phyloP scores from a whole-genome alignment of 2,888 invertebrate genomes.

The Falcaria lacertinaria region DNA sequence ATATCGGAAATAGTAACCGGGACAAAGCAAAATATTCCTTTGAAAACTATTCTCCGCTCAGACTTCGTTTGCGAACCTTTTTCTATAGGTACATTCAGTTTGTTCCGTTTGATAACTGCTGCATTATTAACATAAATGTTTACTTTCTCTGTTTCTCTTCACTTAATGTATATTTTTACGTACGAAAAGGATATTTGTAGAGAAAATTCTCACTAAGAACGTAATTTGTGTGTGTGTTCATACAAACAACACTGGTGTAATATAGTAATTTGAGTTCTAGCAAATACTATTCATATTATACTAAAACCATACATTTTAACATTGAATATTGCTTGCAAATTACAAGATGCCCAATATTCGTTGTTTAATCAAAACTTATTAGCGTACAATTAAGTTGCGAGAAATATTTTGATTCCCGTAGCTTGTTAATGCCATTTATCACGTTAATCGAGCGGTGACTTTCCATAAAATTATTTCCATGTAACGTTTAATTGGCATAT shows the following conservation, averaged over 20 bases:
- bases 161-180: not conserved
- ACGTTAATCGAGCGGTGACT: not conserved
- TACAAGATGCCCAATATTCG: too few species aligned
- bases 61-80: conserved; percentile 46
- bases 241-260: too few species aligned
- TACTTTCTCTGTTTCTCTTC: conserved; percentile 7
- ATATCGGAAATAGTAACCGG: conserved; percentile 53
- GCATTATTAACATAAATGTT: conserved; percentile 27
- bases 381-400: too few species aligned
- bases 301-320: too few species aligned
- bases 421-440: not conserved
- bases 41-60: conserved; percentile 47
- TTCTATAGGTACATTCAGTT: conserved; percentile 24
- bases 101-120: conserved; percentile 29
- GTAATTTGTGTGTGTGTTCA: too few species aligned
- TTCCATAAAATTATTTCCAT: conserved; percentile 18
- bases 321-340: too few species aligned
- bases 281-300: too few species aligned
- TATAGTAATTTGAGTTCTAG: too few species aligned
- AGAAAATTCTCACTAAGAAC: too few species aligned
- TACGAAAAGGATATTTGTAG: too few species aligned
- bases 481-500: conserved; percentile 51
- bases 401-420: too few species aligned
- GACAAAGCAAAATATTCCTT: conserved; percentile 62
- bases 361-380: too few species aligned